Evolutionary conservation across 2,888 invertebrate species (phyloP).

Genomic region (Pecten maximus): DNA sequence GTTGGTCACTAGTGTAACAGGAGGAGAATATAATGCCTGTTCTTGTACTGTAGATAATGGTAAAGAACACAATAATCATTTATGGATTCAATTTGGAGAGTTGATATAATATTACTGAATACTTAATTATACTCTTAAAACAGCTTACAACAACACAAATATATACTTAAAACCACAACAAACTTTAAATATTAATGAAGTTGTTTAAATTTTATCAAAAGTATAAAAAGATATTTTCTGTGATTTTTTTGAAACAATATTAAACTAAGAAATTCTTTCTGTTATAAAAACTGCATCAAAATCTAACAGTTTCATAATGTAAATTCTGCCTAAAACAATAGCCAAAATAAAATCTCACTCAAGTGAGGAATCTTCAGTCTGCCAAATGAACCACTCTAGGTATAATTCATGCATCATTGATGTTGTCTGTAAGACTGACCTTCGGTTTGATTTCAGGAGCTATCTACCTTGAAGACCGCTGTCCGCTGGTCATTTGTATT

Average conservation of each 20-base stretch:
- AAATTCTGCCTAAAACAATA: too few species aligned
- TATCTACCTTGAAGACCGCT: neutral
- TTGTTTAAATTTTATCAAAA: too few species aligned
- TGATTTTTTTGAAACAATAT: too few species aligned
- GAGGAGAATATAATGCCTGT: neutral
- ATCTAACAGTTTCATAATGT: too few species aligned
- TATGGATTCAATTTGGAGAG: neutral
- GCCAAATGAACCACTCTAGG: neutral
- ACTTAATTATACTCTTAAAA: neutral
- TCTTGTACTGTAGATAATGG: neutral
- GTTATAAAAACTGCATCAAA: too few species aligned
- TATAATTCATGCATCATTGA: conserved; percentile 13
- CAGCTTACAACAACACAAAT: neutral
- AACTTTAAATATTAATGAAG: too few species aligned
- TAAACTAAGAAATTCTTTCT: too few species aligned
- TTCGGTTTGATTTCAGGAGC: neutral
- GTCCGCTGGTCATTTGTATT: neutral
- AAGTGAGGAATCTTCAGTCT: neutral
- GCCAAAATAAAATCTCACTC: neutral
- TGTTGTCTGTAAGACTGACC: conserved; percentile 10
- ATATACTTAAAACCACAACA: too few species aligned
- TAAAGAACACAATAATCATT: neutral
- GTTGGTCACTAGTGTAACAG: neutral
- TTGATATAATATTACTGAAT: neutral
- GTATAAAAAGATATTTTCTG: too few species aligned